Evolutionary conservation across 2,113 vertebrate genomes (phyloP).

Genomic region (Excalfactoria chinensis): DNA sequence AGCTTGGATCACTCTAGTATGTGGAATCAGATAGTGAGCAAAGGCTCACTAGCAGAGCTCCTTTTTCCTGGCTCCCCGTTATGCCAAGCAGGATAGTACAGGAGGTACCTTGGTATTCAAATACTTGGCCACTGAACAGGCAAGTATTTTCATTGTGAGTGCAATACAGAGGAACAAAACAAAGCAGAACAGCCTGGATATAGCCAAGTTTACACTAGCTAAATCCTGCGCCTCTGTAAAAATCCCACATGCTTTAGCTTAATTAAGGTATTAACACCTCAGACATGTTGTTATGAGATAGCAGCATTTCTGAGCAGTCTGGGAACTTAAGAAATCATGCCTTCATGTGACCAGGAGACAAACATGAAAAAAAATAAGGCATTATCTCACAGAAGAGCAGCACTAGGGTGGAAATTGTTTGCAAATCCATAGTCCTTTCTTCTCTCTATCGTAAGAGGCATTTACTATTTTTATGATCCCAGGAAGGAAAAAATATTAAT

Average conservation of each 20-base stretch:
- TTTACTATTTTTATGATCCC: constrained; percentile 35
- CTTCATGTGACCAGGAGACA: background rate
- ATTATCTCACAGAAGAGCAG: background rate
- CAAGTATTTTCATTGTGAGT: background rate
- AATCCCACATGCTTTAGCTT: background rate
- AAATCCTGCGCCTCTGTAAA: background rate
- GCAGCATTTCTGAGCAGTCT: background rate
- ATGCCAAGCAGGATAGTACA: background rate
- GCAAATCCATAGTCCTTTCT: constrained; percentile 27
- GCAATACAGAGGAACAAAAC: background rate
- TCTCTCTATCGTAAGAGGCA: constrained; percentile 4
- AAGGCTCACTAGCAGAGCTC: background rate
- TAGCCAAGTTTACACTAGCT: background rate
- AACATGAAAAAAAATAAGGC: background rate
- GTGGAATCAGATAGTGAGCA: background rate
- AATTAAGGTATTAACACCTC: background rate
- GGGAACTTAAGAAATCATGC: background rate
- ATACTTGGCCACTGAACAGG: background rate
- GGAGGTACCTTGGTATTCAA: background rate
- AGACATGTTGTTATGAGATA: background rate
- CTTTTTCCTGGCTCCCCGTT: background rate
- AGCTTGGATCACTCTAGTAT: background rate
- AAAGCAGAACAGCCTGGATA: background rate
- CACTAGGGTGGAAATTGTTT: background rate
- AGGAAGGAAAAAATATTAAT: constrained; percentile 62